Conservation (phyloP, 2,113 vertebrate species). For the Platysteira castanea region DNA sequence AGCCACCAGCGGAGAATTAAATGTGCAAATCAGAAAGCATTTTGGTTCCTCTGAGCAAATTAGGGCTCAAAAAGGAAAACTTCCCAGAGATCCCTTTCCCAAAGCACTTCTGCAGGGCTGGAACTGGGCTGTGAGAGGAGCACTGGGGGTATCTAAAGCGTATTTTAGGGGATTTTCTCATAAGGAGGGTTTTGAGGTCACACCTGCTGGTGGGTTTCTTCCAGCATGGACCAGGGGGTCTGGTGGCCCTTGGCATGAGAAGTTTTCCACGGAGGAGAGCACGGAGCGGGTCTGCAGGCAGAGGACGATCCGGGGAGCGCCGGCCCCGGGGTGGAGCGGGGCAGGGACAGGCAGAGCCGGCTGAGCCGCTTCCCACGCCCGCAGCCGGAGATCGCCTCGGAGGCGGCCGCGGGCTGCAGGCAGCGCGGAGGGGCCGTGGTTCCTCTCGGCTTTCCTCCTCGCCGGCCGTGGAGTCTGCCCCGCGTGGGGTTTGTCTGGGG, state of each 20-base stretch:
- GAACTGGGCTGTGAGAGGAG: neutral
- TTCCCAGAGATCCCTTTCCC: neutral
- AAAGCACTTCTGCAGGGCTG: neutral
- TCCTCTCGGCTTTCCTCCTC: neutral
- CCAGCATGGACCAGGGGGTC: rapidly evolving
- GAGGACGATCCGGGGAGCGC: rapidly evolving
- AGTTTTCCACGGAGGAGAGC: rapidly evolving
- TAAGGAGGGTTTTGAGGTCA: neutral
- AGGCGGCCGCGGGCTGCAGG: neutral
- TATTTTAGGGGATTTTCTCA: neutral
- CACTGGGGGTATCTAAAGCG: rapidly evolving
- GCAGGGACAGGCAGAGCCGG: constrained; percentile 33
- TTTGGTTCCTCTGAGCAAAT: neutral
- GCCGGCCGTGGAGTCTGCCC: neutral
- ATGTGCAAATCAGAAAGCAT: neutral
- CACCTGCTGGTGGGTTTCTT: neutral
- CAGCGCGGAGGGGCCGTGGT: rapidly evolving
- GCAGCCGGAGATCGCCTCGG: rapidly evolving
- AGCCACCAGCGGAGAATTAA: neutral
- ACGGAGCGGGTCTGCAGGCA: rapidly evolving
- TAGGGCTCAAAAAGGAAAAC: neutral
- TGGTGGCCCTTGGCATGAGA: neutral
- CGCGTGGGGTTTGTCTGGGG: rapidly evolving
- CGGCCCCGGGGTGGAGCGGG: neutral
- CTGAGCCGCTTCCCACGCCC: constrained; percentile 9